Percentiles rank a stretch among this genome's conserved stretches.
phyloP scores from a whole-genome alignment of 2,888 invertebrate species.

The Apodemia hepburni region DNA sequence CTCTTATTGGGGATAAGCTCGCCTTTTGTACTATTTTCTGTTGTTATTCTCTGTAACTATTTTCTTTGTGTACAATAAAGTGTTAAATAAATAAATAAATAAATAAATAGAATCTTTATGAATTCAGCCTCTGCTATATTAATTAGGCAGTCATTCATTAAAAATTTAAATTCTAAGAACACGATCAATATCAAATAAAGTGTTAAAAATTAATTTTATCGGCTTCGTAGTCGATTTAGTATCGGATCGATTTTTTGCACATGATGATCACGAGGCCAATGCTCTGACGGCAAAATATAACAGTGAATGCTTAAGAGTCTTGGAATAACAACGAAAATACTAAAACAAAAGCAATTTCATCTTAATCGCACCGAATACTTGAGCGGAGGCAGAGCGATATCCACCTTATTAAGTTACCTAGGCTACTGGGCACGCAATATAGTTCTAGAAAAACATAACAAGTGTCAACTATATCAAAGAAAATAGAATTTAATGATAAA shows the following conservation, averaged over 20 bases:
- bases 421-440: constrained; percentile 72
- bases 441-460: constrained; percentile 40
- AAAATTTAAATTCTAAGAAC: background rate
- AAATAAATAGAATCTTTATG: too few species aligned
- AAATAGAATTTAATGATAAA: constrained; percentile 23
- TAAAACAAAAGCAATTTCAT: constrained; percentile 67
- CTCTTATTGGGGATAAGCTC: too few species aligned
- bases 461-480: constrained; percentile 23
- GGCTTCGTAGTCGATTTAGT: background rate
- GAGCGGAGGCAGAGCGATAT: constrained; percentile 72
- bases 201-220: constrained; percentile 9
- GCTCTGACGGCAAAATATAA: constrained; percentile 19
- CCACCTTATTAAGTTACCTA: constrained; percentile 77
- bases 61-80: too few species aligned
- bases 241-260: constrained; percentile 4
- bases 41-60: too few species aligned
- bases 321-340: constrained; percentile 45
- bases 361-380: constrained; percentile 76
- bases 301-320: constrained; percentile 18
- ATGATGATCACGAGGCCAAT: constrained; percentile 22
- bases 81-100: too few species aligned
- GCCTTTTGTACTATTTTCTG: too few species aligned
- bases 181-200: constrained; percentile 5
- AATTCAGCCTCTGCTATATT: background rate
- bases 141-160: background rate